Base-by-base conservation (phyloP, 2,888 invertebrate species). In the Pterobdella sp. region DNA sequence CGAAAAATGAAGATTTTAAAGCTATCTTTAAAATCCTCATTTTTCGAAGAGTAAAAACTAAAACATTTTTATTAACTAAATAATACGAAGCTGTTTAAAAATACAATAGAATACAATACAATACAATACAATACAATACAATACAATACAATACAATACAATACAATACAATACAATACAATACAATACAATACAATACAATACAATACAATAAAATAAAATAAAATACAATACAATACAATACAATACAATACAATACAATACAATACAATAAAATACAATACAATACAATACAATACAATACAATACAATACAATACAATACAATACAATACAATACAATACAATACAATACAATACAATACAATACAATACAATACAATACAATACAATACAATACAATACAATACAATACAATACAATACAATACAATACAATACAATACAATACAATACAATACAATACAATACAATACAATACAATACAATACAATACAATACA, bases 271-370 rank as follows among this genome's bases (percentile, higher is more conserved):
- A 18, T 42, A 42, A 7, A 42, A 42, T 42, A n/a, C 60, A 56
- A 56, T 56, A 56, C 60, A 56, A 7, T 56, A 56, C n/a, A 56
- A 26, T 56, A n/a, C 7, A 56, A 3, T 56, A n/a, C 60, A 56
- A 14, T 56, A 56, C 60, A 56, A 56, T n/a, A 42, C 42, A 42
- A 42, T 42, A 42, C 42, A 42, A 42, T 42, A 42, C 42, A 42
- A 42, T 42, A 42, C 42, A 42, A 42, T 42, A 42, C 42, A 42
- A 42, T 42, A 42, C 42, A 42, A 42, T 42, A 42, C 42, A 42
- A 42, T 42, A 42, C 42, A 42, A 42, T 14, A 42, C 42, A 42
- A 42, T 42, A 42, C 42, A 42, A 42, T 42, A 42, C 7, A 42
- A 42, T 42, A 42, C 7, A 42, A 42, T 42, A 42, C 42, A 42